These are phyloP conservation scores for Xenopus tropicalis DNA, from an alignment of 2,113 vertebrate genomes.

Conservation along the genomic window UCB_Xtro_10.0 CM004445.2:89682001-89682500, in stretches of 20 bases:
- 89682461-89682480: neutral
- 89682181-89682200: slow-evolving; percentile 1
- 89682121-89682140: slow-evolving; percentile 1
- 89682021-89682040: slow-evolving; percentile 43
- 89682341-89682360: neutral
- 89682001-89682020: slow-evolving; percentile 13
- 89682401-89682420: slow-evolving; percentile 4
- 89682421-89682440: slow-evolving; percentile 24
- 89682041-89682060: slow-evolving; percentile 46
- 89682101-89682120: neutral
- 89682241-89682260: slow-evolving; percentile 19
- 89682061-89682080: slow-evolving; percentile 41
- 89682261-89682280: neutral
- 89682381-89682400: neutral
- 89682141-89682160: slow-evolving; percentile 1
- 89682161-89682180: neutral
- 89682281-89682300: neutral
- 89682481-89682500: neutral
- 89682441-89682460: slow-evolving; percentile 1
- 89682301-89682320: slow-evolving; percentile 6
- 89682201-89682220: neutral
- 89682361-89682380: slow-evolving; percentile 7
- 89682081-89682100: slow-evolving; percentile 2
- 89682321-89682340: neutral
- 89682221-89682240: slow-evolving; percentile 5